A percentile compares a stretch with the other conserved stretches of the same genome.
Evolutionary conservation across 2,888 invertebrate genomes (phyloP).

Genomic region (Ethmia dodecea): DNA sequence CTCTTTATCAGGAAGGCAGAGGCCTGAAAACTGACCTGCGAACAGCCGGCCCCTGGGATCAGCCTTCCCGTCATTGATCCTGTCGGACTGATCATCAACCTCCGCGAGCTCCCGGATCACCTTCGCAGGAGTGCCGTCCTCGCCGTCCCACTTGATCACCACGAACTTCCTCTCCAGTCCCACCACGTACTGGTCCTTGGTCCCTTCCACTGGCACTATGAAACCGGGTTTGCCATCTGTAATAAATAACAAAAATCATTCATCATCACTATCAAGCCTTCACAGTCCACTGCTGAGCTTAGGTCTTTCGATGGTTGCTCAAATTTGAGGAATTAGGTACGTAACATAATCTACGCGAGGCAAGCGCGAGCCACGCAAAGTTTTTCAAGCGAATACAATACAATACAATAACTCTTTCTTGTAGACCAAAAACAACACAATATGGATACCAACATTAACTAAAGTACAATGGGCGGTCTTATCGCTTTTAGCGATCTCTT

Average conservation of each 20-base stretch:
- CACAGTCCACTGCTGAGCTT: neutral
- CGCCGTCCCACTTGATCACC: constrained; percentile 82
- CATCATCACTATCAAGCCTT: neutral
- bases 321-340: neutral
- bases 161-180: constrained; percentile 79
- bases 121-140: constrained; percentile 57
- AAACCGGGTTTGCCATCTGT: constrained; percentile 68
- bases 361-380: too few relatives aligned
- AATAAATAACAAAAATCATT: neutral
- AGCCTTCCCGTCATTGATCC: constrained; percentile 88
- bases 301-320: neutral
- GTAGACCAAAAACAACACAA: too few relatives aligned
- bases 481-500: too few relatives aligned
- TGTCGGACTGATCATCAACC: constrained; percentile 76
- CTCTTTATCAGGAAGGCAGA: too few relatives aligned
- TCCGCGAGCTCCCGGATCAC: constrained; percentile 69
- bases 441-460: too few relatives aligned
- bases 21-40: constrained; percentile 79
- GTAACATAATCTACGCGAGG: neutral
- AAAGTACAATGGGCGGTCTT: too few relatives aligned
- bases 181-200: constrained; percentile 79
- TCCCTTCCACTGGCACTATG: constrained; percentile 80
- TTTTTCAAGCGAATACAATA: too few relatives aligned
- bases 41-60: constrained; percentile 86
- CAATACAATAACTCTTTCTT: too few relatives aligned